Conservation (phyloP, 2,113 vertebrate species). For the Plotosus lineatus region DNA sequence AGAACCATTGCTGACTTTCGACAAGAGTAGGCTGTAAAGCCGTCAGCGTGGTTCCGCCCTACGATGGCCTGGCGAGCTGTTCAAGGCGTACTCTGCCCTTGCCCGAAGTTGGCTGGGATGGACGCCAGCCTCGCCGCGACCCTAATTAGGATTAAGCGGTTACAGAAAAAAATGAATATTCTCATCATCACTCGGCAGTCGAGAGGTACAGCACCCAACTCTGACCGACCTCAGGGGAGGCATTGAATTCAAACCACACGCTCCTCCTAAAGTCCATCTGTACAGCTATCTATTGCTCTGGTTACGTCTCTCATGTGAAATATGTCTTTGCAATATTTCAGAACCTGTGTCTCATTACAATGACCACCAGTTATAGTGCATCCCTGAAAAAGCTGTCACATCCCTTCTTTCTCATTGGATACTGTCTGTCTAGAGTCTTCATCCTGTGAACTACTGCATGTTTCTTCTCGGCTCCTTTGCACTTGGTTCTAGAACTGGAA, state of each 20-base stretch:
- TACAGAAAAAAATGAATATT: no score
- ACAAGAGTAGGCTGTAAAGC: no score
- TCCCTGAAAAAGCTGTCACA: not conserved
- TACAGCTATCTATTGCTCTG: constrained; percentile 3
- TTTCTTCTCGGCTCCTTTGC: constrained; percentile 26
- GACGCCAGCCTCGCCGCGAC: no score
- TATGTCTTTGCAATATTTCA: constrained; percentile 23
- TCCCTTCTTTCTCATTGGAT: not conserved
- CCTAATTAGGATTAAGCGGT: no score
- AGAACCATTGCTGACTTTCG: no score
- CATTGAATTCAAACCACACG: constrained; percentile 42
- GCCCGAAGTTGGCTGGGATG: no score
- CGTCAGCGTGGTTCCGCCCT: no score
- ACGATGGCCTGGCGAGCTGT: no score
- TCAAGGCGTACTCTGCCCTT: no score
- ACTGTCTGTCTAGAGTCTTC: not conserved
- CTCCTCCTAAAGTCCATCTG: constrained; percentile 23
- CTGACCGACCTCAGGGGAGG: constrained; percentile 16
- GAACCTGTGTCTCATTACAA: constrained; percentile 14
- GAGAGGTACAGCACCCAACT: constrained; percentile 19
- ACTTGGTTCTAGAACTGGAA: constrained; percentile 52
- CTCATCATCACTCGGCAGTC: constrained; percentile 31
- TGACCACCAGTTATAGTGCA: not conserved
- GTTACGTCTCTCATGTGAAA: not conserved
- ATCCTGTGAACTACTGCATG: not conserved